Conservation (phyloP, 2,113 vertebrate species). For the Cathartes aura region DNA sequence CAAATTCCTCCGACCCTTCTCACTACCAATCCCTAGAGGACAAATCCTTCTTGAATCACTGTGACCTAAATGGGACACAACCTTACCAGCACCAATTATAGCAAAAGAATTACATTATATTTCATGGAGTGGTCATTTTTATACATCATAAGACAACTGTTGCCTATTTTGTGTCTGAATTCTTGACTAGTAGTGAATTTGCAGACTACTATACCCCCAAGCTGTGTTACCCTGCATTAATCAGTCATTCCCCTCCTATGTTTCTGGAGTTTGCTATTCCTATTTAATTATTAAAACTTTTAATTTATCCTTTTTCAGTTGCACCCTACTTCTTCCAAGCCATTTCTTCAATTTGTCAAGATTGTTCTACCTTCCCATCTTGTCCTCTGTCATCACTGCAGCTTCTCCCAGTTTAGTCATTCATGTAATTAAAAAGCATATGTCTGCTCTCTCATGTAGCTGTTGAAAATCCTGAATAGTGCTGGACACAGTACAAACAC, state of each 20-base stretch:
- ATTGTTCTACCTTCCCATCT: not conserved
- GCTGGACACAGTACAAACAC: not conserved
- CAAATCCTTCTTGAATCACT: not conserved
- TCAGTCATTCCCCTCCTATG: not conserved
- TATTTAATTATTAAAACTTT: not conserved
- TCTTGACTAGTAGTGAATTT: not conserved
- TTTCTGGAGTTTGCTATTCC: not conserved
- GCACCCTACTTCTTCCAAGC: not conserved
- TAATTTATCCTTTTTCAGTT: not conserved
- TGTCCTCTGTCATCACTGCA: slow-evolving; percentile 18
- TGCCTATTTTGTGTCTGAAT: not conserved
- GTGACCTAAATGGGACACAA: not conserved
- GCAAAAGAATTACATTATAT: slow-evolving; percentile 10
- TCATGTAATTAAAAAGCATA: not conserved
- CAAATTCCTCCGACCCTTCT: not conserved
- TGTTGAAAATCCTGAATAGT: not conserved
- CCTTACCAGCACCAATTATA: not conserved
- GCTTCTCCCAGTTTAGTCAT: slow-evolving; percentile 1
- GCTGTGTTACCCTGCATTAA: not conserved
- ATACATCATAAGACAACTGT: not conserved
- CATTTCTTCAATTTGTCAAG: slow-evolving; percentile 2
- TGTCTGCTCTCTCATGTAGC: not conserved
- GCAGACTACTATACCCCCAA: not conserved
- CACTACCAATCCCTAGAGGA: not conserved
- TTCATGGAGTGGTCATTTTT: not conserved